Conservation (phyloP, 2,113 vertebrate species). For the Crocuta crocuta region DNA sequence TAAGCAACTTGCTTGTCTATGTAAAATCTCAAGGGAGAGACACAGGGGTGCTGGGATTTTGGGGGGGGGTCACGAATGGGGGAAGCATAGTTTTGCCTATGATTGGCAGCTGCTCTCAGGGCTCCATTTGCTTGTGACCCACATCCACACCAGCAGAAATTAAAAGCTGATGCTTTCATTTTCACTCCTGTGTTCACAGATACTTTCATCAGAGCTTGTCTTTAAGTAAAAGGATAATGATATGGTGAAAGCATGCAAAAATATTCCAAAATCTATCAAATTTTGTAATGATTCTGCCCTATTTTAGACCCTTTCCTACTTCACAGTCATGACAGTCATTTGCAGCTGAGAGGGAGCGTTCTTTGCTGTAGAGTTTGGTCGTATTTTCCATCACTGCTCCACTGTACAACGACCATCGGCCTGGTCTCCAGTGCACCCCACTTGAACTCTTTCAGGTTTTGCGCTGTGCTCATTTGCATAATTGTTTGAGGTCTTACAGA, state of each 20-base stretch:
- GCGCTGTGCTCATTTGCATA: neutral
- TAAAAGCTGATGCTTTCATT: neutral
- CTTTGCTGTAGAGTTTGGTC: neutral
- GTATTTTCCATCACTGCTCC: neutral
- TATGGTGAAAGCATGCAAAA: neutral
- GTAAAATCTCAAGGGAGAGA: neutral
- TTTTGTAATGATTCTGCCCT: neutral
- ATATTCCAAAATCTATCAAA: neutral
- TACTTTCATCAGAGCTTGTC: neutral
- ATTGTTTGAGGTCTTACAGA: neutral
- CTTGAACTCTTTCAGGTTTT: neutral
- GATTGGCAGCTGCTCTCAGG: too few species aligned
- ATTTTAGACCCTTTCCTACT: neutral
- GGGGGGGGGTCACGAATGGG: accelerated
- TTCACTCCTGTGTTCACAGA: neutral
- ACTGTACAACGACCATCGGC: neutral
- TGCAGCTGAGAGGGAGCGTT: neutral
- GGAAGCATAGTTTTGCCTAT: neutral
- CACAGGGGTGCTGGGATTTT: neutral
- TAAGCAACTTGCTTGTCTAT: neutral
- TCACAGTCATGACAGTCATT: neutral
- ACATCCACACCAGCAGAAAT: neutral
- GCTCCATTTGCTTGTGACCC: neutral
- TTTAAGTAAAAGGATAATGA: neutral
- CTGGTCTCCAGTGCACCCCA: accelerated